phyloP scores from a whole-genome alignment of 2,888 invertebrate genomes.

The Drymonia ruficornis region DNA sequence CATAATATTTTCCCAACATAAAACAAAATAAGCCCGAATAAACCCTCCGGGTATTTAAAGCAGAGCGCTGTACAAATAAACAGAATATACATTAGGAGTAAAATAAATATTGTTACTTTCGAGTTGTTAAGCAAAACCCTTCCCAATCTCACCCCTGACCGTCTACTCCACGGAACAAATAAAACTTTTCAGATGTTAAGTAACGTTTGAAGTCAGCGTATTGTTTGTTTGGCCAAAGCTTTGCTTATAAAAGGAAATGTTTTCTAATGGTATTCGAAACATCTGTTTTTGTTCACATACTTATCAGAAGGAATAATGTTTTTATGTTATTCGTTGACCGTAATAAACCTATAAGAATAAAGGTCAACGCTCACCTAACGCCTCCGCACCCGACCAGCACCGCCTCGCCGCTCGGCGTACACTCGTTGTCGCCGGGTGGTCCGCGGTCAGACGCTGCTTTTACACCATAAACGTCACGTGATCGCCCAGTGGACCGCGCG shows the following conservation, averaged over 20 bases:
- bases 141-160: constrained; percentile 12
- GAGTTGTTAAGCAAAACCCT: constrained; percentile 22
- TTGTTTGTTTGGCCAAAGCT: constrained; percentile 13
- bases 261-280: neutral
- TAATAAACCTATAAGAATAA: too few species aligned
- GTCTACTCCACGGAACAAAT: constrained; percentile 24
- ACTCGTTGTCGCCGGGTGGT: too few species aligned
- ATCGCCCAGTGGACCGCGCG: too few species aligned
- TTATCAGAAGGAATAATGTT: neutral
- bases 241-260: constrained; percentile 8
- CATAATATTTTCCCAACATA: neutral
- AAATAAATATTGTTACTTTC: constrained; percentile 34
- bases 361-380: too few species aligned
- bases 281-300: neutral
- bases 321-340: too few species aligned
- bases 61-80: constrained; percentile 1
- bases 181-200: constrained; percentile 20
- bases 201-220: constrained; percentile 18
- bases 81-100: constrained; percentile 12
- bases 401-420: too few species aligned
- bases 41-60: neutral
- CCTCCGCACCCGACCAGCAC: too few species aligned
- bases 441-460: too few species aligned
- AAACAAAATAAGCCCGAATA: neutral
- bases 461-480: too few species aligned